Evolutionary conservation across 1,140 invertebrate genomes (phyloP), one percentile per base, ranked within the genome.

Genomic region (Drosophila pseudoobscura): DNA sequence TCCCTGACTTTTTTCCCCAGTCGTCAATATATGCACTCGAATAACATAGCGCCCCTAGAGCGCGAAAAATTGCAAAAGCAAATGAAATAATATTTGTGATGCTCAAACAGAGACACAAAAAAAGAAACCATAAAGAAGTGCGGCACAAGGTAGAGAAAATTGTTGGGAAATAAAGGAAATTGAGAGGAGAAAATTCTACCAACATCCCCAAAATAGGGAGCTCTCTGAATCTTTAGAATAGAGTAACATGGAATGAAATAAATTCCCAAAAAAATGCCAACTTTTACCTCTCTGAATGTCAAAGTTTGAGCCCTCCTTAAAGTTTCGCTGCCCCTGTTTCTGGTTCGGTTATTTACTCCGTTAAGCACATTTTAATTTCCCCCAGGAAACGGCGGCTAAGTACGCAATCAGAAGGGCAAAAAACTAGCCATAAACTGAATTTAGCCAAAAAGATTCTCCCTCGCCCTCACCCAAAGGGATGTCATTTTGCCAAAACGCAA

Each of bases 291-390:
- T 4, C 35, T 39, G 11, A 39, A 39, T 39, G 35, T 39, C 35
- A 39, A 39, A 13, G 35, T 39, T 39, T 13, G 4, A 1, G 0
- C 11, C 3, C 11, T 39, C 11, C 35, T 13, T 39, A 39, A 39
- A 39, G 35, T 3, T 8, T 9, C 8, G 0, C 3, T 1, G 24
- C 11, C 8, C 31, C 0, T 35, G 31, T 13, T 39, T 3, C 20
- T 29, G 9, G 15, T 26, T 50, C 24, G 44, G 26, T 51, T 58
- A 58, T 51, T 58, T 77, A 77, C 75, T 64, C 49, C 69, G 49
- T 59, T 80, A 68, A 84, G 73, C 62, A 85, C 74, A 80, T 85
- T 85, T 85, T 85, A 85, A 85, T 85, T 85, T 85, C 80, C 80
- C 80, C 22, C 64, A 85, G 80, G 80, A 84, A 79, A 70, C 31